Percentiles rank a stretch among this genome's conserved stretches.
Conservation (phyloP, 1,140 invertebrate species). For the Scaptomyza graminum region DNA sequence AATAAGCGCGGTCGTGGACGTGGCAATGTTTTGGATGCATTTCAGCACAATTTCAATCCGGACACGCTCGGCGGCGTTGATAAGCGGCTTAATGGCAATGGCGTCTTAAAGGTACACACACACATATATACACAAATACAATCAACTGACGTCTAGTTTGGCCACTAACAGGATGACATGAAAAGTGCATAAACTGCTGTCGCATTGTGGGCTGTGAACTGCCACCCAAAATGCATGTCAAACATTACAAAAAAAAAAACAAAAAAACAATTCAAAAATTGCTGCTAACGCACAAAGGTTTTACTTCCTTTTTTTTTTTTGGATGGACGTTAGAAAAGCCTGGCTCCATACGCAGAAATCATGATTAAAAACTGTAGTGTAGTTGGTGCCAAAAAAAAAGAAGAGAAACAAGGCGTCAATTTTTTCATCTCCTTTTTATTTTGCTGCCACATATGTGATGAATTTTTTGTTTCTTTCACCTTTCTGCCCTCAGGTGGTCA, state of each 20-base stretch:
- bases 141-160: conserved; percentile 11
- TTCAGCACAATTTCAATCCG: conserved; percentile 83
- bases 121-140: not conserved
- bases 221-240: conserved; percentile 68
- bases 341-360: conserved; percentile 72
- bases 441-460: conserved; percentile 28
- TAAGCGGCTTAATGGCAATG: conserved; percentile 83
- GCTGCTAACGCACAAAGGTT: conserved; percentile 47
- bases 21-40: conserved; percentile 83
- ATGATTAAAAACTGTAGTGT: conserved; percentile 74
- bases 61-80: conserved; percentile 83
- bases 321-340: conserved; percentile 11
- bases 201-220: conserved; percentile 15
- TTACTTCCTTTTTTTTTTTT: not conserved
- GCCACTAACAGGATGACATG: conserved; percentile 44
- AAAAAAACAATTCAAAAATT: conserved; percentile 27
- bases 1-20: conserved; percentile 87
- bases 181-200: conserved; percentile 54
- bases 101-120: conserved; percentile 85
- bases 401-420: conserved; percentile 33
- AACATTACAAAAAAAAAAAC: conserved; percentile 37
- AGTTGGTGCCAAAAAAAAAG: conserved; percentile 33
- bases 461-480: conserved; percentile 19
- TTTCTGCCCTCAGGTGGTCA: conserved; percentile 70
- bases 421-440: conserved; percentile 29